These are phyloP conservation scores for Potamarius usumacintae DNA, from an alignment of 2,113 vertebrate species.

Conservation along the genomic window DNA sequence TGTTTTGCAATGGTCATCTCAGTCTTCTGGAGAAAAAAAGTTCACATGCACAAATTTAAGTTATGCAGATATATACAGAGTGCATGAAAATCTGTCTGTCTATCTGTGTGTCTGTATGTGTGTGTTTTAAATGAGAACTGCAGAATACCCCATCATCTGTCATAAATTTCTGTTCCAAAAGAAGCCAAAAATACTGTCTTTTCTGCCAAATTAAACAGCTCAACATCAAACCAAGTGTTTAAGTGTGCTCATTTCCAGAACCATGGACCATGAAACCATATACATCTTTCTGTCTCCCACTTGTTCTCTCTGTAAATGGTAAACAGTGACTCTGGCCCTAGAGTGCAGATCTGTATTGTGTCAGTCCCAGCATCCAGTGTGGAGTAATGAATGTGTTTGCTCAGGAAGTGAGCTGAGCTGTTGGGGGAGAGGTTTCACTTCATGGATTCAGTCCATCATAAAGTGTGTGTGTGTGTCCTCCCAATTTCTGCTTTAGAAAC, in stretches of 20 bases:
- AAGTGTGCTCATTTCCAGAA: background rate
- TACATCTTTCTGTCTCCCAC: background rate
- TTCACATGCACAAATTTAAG: background rate
- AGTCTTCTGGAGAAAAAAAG: background rate
- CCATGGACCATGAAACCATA: background rate
- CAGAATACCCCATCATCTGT: background rate
- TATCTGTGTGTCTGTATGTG: background rate
- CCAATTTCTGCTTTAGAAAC: background rate
- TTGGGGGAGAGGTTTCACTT: background rate
- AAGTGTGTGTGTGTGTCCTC: slow-evolving; percentile 1
- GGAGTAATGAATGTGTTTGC: slow-evolving; percentile 8
- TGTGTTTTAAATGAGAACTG: background rate
- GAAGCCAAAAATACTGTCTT: background rate
- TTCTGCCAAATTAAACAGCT: slow-evolving; percentile 19
- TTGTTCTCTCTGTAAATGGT: background rate
- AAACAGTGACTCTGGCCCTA: slow-evolving; percentile 20
- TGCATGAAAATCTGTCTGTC: background rate
- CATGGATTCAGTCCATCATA: background rate
- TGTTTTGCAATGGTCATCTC: background rate
- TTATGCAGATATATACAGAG: too few relatives aligned
- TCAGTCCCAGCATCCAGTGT: background rate
- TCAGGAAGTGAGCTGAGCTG: slow-evolving; percentile 1
- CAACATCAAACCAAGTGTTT: slow-evolving; percentile 13
- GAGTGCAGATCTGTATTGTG: background rate
- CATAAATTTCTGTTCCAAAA: background rate